These are phyloP conservation scores for Syritta pipiens DNA, from an alignment of 2,888 invertebrate species.

Conservation along the genomic window DNA sequence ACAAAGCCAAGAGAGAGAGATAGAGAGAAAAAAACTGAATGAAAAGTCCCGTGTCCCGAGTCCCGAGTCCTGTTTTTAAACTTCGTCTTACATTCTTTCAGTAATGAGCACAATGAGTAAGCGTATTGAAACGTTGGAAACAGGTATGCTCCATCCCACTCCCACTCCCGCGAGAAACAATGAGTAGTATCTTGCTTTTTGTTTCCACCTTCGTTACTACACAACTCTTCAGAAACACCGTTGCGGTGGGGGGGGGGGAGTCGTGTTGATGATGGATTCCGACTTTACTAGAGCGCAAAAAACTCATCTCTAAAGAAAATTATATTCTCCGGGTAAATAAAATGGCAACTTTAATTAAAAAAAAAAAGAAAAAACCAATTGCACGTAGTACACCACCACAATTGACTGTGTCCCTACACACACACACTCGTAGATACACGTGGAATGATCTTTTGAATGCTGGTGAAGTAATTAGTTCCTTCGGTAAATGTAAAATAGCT, in stretches of 20 bases:
- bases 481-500: constrained; percentile 60
- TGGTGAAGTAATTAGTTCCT: constrained; percentile 66
- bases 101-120: constrained; percentile 60
- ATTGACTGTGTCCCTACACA: constrained; percentile 29
- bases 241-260: background rate
- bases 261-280: constrained; percentile 55
- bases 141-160: background rate
- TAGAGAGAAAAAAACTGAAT: too few relatives aligned
- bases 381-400: constrained; percentile 35
- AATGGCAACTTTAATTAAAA: constrained; percentile 68
- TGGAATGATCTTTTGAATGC: constrained; percentile 59
- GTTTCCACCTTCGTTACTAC: constrained; percentile 34
- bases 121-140: constrained; percentile 56
- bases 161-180: constrained; percentile 34
- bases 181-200: constrained; percentile 40
- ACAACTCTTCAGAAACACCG: background rate
- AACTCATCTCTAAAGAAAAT: constrained; percentile 67
- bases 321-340: constrained; percentile 65
- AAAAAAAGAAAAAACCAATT: constrained; percentile 59
- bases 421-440: constrained; percentile 5
- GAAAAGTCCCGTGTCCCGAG: background rate
- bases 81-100: constrained; percentile 49
- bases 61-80: background rate
- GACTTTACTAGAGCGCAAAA: constrained; percentile 56
- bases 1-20: too few relatives aligned